These are phyloP conservation scores for Connochaetes taurinus DNA, from an alignment of 2,113 vertebrate species.

Conservation along the genomic window DNA sequence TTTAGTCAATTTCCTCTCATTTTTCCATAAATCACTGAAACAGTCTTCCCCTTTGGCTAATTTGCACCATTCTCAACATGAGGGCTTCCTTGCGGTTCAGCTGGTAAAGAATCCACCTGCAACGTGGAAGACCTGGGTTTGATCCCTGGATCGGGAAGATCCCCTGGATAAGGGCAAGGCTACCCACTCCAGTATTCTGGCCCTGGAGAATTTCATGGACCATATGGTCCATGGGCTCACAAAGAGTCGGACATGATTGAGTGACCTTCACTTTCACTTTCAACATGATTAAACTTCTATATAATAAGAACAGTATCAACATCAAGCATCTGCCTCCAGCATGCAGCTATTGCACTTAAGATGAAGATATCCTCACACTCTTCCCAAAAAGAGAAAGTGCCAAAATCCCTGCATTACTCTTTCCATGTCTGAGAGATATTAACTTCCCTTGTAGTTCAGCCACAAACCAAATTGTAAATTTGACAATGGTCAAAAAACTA, in stretches of 20 bases:
- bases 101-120: too few species aligned
- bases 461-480: not conserved
- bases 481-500: not conserved
- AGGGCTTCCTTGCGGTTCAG: too few species aligned
- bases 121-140: too few species aligned
- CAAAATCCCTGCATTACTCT: not conserved
- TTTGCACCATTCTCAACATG: not conserved
- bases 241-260: too few species aligned
- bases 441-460: not conserved
- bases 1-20: not conserved
- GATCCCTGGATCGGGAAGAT: too few species aligned
- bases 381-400: not conserved
- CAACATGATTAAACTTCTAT: not conserved
- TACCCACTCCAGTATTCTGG: too few species aligned
- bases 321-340: not conserved
- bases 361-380: not conserved
- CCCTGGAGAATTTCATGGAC: too few species aligned
- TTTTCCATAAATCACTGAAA: not conserved
- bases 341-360: not conserved
- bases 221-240: too few species aligned
- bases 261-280: not conserved
- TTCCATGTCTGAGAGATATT: not conserved
- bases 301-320: not conserved
- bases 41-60: not conserved
- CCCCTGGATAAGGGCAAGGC: too few species aligned